Base-by-base conservation (phyloP, 2,113 vertebrate species). In the Loxodonta africana region DNA sequence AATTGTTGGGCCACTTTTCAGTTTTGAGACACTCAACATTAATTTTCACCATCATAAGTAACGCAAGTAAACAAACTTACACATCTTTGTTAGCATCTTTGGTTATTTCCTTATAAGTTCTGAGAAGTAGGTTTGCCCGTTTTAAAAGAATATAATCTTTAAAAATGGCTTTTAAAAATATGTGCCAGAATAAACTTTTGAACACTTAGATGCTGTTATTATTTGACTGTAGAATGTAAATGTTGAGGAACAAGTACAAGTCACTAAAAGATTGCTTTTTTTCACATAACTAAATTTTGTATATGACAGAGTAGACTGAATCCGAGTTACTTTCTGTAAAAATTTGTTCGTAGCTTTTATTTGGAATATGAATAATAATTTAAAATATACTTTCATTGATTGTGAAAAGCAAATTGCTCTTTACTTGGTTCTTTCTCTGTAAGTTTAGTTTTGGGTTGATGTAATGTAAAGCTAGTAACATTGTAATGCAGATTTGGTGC, bases 381-480 rank as follows among this genome's bases (percentile, higher is more conserved):
- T 95, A 88, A 92, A 83, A 83, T 82, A 71, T 8, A 88, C 37
- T 91, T 93, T 57, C 10, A 77, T 86, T 90, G 51, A 53, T 83
- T 65, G 63, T 95, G 90, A 90, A 95, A 90, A 83, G 21, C 51
- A 41, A 90, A 71, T 53, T 81, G 76, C 5, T 92, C 73, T 88
- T 37, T 37, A 37, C 37, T 90, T 86, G 60, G 4, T 89, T 86
- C 15, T 83, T 28, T 94, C 78, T 46, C 23, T 93, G 6, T 62
- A 94, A 86, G 6, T 83, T 96, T 90, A 83, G 33, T 83, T 96
- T 93, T 71, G 86, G 76, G 25, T 74, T 87, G n/a, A 44, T 87
- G 9, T 83, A 93, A 91, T 88, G 83, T 37, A 37, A 37, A 37
- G 37, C 37, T 37, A 37, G 37, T 37, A 37, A 37, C 37, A 80